Percentiles rank a stretch among this genome's conserved stretches.
Evolutionary conservation across 2,888 invertebrate species (phyloP).

Genomic region (Drosophila flavopinicola): DNA sequence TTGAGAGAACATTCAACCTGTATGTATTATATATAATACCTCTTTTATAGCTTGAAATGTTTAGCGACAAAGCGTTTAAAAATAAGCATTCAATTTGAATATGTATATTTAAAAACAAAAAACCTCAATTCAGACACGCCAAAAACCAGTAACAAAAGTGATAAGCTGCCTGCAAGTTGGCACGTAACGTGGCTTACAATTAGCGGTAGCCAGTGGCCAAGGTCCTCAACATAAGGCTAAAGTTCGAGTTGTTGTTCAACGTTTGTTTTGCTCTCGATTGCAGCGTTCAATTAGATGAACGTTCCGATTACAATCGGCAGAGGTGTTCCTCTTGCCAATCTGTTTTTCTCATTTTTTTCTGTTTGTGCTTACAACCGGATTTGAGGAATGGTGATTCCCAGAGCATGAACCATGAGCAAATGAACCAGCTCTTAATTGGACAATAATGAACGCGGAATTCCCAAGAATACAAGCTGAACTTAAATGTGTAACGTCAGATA

Average conservation of each 20-base stretch:
- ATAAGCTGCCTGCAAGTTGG: slow-evolving; percentile 22
- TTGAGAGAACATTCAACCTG: background rate
- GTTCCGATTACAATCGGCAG: background rate
- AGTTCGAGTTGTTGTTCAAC: slow-evolving; percentile 21
- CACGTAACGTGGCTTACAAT: slow-evolving; percentile 56
- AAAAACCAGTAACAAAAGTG: slow-evolving; percentile 23
- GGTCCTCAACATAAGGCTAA: slow-evolving; percentile 28
- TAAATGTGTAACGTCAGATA: background rate
- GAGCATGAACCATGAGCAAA: slow-evolving; percentile 15
- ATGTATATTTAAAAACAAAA: slow-evolving; percentile 7
- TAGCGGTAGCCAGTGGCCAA: slow-evolving; percentile 18
- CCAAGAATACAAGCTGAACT: slow-evolving; percentile 22
- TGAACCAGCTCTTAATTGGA: slow-evolving; percentile 8
- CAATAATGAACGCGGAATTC: slow-evolving; percentile 9
- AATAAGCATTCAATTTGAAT: slow-evolving; percentile 31
- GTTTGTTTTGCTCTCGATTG: slow-evolving; percentile 34
- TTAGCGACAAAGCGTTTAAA: slow-evolving; percentile 10
- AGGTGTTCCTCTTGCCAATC: background rate
- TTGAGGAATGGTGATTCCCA: slow-evolving; percentile 22
- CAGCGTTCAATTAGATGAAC: background rate
- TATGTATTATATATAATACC: background rate
- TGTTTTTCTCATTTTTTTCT: too few species aligned
- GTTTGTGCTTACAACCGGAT: slow-evolving; percentile 36
- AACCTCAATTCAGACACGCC: slow-evolving; percentile 32
- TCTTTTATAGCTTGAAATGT: slow-evolving; percentile 10